Conservation (phyloP, 2,113 vertebrate genomes). For the Trinectes maculatus region DNA sequence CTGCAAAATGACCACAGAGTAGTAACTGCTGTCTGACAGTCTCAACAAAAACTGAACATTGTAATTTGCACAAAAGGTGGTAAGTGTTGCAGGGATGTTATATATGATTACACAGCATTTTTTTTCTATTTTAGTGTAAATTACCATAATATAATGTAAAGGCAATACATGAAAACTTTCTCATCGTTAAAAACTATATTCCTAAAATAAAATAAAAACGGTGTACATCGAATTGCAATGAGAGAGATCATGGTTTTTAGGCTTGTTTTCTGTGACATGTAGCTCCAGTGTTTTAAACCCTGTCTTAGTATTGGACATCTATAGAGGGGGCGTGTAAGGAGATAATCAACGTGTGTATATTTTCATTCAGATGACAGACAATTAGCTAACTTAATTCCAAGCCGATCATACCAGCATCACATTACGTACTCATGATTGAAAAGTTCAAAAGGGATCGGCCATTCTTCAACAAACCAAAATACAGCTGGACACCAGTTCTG, state of each 20-base stretch:
- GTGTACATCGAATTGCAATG: not conserved
- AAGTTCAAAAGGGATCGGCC: conserved; percentile 27
- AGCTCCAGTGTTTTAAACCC: conserved; percentile 8
- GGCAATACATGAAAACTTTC: not conserved
- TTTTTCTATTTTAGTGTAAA: conserved; percentile 11
- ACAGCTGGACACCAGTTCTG: conserved; percentile 35
- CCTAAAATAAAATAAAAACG: not conserved
- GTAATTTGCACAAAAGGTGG: conserved; percentile 34
- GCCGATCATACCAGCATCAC: not conserved
- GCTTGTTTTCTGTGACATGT: conserved; percentile 13
- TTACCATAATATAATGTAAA: not conserved
- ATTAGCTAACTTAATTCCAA: conserved; percentile 9
- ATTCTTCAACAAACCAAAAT: conserved; percentile 16
- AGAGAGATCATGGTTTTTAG: not conserved
- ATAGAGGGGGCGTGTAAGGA: not conserved
- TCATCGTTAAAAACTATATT: not conserved
- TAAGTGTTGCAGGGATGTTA: not conserved
- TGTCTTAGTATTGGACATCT: conserved; percentile 14
- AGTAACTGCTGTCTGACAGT: conserved; percentile 31
- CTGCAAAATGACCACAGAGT: conserved; percentile 45
- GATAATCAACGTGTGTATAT: conserved; percentile 22
- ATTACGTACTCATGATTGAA: conserved; percentile 13
- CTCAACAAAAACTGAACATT: conserved; percentile 52
- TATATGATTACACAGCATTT: not conserved
- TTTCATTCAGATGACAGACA: conserved; percentile 1